phyloP scores from a whole-genome alignment of 1,140 invertebrate species.

The Drosophila subpulchrella region DNA sequence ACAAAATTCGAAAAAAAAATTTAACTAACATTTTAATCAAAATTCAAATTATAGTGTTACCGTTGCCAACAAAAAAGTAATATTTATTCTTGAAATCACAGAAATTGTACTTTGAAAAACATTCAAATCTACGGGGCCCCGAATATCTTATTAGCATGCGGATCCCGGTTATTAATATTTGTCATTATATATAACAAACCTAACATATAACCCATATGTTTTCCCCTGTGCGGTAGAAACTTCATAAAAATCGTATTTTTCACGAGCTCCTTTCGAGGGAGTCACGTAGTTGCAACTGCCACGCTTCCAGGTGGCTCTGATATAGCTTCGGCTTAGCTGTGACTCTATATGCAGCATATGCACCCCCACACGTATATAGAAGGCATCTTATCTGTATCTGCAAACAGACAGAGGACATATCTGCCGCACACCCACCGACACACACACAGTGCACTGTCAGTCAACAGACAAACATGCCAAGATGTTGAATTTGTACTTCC shows the following conservation, averaged over 20 bases:
- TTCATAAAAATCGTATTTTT: slow-evolving; percentile 71
- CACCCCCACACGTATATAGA: slow-evolving; percentile 32
- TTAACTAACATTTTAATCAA: no score
- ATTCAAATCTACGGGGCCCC: no score
- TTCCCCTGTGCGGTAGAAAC: slow-evolving; percentile 19
- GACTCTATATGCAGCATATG: slow-evolving; percentile 56
- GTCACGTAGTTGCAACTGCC: slow-evolving; percentile 66
- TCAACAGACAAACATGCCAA: slow-evolving; percentile 66
- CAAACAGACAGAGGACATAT: slow-evolving; percentile 63
- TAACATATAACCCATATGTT: not conserved
- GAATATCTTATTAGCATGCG: no score
- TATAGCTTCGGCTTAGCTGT: slow-evolving; percentile 7
- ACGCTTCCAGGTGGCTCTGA: slow-evolving; percentile 54
- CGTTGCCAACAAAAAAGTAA: no score
- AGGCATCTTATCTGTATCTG: slow-evolving; percentile 66
- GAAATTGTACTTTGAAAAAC: no score
- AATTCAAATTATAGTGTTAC: no score
- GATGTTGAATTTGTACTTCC: slow-evolving; percentile 76
- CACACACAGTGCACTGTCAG: slow-evolving; percentile 20
- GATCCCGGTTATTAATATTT: no score
- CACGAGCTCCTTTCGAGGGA: slow-evolving; percentile 32
- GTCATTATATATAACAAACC: no score
- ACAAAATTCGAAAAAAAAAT: no score
- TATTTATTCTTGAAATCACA: no score
- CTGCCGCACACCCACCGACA: slow-evolving; percentile 28